Evolutionary conservation across 92 coral and sea anemone genomes (phyloP).

Genomic region (Parazoanthus swiftii): DNA sequence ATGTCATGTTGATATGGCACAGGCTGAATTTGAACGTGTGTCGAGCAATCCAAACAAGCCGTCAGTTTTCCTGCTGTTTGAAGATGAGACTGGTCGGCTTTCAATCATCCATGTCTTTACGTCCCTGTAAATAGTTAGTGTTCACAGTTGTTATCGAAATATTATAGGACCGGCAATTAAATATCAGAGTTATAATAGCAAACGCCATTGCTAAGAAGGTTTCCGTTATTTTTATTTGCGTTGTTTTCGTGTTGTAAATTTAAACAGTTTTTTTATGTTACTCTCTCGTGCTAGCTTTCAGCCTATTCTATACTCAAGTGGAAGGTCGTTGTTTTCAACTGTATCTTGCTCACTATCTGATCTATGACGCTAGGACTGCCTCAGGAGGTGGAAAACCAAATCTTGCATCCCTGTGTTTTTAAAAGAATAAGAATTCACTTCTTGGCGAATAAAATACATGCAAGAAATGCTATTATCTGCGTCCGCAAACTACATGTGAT

Average conservation of each 20-base stretch:
- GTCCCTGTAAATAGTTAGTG: neutral
- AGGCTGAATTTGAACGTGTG: neutral
- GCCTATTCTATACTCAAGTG: neutral
- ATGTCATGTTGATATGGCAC: neutral
- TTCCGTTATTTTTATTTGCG: neutral
- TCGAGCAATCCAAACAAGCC: neutral
- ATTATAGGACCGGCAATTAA: neutral
- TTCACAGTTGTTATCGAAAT: neutral
- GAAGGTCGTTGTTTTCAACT: neutral
- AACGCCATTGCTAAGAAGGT: neutral
- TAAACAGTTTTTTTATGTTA: neutral
- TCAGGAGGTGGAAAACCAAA: slow-evolving; percentile 25
- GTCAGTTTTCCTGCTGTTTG: neutral
- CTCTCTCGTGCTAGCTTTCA: neutral
- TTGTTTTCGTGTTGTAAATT: no score
- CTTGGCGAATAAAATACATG: neutral
- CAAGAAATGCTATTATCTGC: no score
- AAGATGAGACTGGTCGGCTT: neutral
- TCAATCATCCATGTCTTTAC: neutral
- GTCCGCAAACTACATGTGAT: no score
- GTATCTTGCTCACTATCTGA: neutral
- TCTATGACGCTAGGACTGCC: slow-evolving; percentile 11
- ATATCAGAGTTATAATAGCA: neutral
- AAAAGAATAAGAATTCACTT: neutral
- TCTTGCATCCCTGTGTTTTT: slow-evolving; percentile 31